Conservation (phyloP, 2,797 vertebrate genomes). For the Sarcoramphus papa region DNA sequence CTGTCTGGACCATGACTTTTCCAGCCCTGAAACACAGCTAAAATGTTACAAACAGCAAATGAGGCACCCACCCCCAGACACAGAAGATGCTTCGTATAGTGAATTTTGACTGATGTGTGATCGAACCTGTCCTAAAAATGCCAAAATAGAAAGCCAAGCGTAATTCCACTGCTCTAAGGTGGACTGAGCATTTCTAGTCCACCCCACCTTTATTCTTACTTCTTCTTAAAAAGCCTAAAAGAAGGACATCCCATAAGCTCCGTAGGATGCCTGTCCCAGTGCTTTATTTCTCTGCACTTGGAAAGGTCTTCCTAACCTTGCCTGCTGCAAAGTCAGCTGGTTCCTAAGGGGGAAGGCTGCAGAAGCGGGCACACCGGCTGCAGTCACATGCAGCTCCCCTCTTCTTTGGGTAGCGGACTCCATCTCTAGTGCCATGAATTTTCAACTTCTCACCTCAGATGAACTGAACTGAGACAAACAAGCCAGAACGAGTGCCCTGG, state of each 20-base stretch:
- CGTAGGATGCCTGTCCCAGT: not conserved
- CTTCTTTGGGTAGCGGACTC: not conserved
- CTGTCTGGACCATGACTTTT: not conserved
- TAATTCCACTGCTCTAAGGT: not conserved
- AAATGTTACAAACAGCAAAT: not conserved
- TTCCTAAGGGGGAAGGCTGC: constrained; percentile 18
- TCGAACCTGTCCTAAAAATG: not conserved
- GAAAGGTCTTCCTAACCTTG: constrained; percentile 43
- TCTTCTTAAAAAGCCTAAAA: not conserved
- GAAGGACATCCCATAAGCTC: not conserved
- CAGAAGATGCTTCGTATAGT: not conserved
- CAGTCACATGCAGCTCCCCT: constrained; percentile 16
- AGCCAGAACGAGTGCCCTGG: not conserved
- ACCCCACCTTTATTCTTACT: not conserved
- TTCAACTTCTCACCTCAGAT: not conserved
- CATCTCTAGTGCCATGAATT: not conserved
- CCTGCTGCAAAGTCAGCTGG: constrained; percentile 49
- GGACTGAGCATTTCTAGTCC: not conserved
- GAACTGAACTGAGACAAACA: not conserved
- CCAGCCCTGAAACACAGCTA: not conserved
- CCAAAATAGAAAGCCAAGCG: not conserved
- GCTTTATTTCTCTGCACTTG: not conserved
- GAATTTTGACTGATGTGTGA: not conserved
- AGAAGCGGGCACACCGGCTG: not conserved
- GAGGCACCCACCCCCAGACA: not conserved